Conservation (phyloP, 1,140 invertebrate species). For the Pogonomyrmex barbatus region DNA sequence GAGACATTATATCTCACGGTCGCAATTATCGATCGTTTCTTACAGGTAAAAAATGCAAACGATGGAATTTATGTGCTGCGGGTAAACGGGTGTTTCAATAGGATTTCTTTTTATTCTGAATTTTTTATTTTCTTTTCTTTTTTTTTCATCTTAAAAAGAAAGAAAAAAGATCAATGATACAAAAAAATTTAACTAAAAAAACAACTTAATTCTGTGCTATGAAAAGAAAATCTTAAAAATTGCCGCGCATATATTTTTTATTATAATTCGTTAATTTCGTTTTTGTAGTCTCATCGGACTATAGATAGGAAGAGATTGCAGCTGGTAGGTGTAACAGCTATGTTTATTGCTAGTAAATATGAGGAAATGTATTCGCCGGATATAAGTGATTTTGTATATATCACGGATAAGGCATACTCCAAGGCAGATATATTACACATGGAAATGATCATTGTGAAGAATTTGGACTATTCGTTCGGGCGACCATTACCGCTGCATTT, state of each 20-base stretch:
- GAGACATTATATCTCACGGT: constrained; percentile 97
- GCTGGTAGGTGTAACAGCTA: constrained; percentile 95
- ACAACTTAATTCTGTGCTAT: background rate
- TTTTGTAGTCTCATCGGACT: constrained; percentile 85
- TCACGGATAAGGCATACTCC: constrained; percentile 95
- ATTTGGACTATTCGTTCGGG: constrained; percentile 93
- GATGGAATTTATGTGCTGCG: background rate
- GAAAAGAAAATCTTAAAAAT: background rate
- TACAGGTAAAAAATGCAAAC: constrained; percentile 88
- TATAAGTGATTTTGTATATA: constrained; percentile 95
- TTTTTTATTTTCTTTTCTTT: too few species aligned
- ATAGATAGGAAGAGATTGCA: constrained; percentile 92
- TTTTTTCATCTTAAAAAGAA: too few species aligned
- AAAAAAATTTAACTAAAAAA: too few species aligned
- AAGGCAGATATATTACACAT: constrained; percentile 93
- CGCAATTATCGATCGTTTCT: constrained; percentile 95
- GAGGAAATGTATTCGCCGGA: constrained; percentile 97
- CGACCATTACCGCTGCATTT: constrained; percentile 96
- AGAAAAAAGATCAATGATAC: too few species aligned
- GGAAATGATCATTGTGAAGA: constrained; percentile 92
- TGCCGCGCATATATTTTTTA: background rate
- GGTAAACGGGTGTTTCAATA: background rate
- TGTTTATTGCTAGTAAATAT: constrained; percentile 97
- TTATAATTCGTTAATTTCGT: constrained; percentile 12
- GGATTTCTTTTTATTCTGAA: too few species aligned